Evolutionary conservation across 2,113 vertebrate genomes (phyloP), one percentile per base, ranked within the genome.

Genomic region (Corythaeola cristata): DNA sequence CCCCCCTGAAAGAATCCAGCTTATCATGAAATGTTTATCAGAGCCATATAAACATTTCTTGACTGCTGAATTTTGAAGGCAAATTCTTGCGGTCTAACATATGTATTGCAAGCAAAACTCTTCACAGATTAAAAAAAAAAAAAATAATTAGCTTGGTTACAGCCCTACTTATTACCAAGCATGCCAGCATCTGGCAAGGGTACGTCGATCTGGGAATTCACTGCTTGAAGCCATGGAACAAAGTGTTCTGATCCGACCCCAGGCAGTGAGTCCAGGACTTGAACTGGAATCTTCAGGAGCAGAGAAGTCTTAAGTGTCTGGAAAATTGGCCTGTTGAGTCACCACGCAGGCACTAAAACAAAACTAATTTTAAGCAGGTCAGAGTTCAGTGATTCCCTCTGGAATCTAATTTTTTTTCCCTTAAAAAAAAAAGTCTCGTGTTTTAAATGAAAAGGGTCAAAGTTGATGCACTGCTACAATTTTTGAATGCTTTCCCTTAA

Each of bases 311-410:
- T 97, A 97, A 98, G 97, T 96, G 97, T 98, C 96, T 98, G 98
- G 98, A 98, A 98, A 98, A 98, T 95, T 97, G 97, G 97, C 97
- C 96, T 95, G 96, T 98, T 98, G 98, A 98, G 98, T 98, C 98
- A 98, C 96, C 95, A 97, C 79, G 80, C 97, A 98, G 97, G 97
- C 97, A 98, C 97, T 98, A 98, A 98, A 98, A 98, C 98, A 98
- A 98, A 98, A 98, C 98, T 98, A 98, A 98, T 98, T 98, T 98
- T 98, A 98, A 98, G 98, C 98, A 98, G 98, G 98, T 98, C 98
- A 98, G 93, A 98, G 98, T 98, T 98, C 98, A 98, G 97, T 89
- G 96, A 96, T 98, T 98, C 98, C 97, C 98, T 98, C 97, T 97
- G 98, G 98, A 98, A 98, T 98, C 97, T 97, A 93, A 59, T 95